phyloP scores from a whole-genome alignment of 1,140 invertebrate species.

The Dolichoris vasculosae region DNA sequence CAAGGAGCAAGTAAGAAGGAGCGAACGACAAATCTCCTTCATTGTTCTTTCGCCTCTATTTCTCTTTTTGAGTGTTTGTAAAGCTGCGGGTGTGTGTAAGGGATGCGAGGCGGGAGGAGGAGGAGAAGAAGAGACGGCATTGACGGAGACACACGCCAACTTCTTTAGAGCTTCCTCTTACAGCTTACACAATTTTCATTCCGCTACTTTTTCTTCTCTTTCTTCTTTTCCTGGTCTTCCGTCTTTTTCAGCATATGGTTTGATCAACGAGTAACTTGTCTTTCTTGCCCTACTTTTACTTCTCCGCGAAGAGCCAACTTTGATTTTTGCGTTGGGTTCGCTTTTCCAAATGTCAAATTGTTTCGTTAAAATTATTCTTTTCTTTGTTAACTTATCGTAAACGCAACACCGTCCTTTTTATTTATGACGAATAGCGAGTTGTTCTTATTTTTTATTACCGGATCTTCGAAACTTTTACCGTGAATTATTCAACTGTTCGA shows the following conservation, averaged over 20 bases:
- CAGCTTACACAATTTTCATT: constrained; percentile 34
- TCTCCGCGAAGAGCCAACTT: neutral
- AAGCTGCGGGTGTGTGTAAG: neutral
- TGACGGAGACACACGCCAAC: constrained; percentile 31
- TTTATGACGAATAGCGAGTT: no score
- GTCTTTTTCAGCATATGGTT: constrained; percentile 5
- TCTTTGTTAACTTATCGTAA: no score
- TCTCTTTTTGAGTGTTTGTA: neutral
- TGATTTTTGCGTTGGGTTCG: neutral
- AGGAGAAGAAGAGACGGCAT: neutral
- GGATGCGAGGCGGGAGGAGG: no score
- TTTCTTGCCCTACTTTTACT: constrained; percentile 16
- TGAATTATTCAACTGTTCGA: no score
- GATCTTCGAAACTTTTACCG: no score
- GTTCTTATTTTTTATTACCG: no score
- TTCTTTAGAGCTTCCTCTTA: constrained; percentile 23
- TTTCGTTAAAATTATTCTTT: no score
- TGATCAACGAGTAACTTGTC: neutral
- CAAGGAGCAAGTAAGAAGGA: neutral
- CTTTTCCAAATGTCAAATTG: no score
- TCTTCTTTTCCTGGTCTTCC: neutral
- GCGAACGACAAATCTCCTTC: neutral
- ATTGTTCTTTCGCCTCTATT: constrained; percentile 1
- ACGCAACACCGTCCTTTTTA: no score
- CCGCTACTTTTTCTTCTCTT: neutral